A percentile compares a stretch with the other conserved stretches of the same genome.
These are phyloP conservation scores for Mustela lutreola DNA, from an alignment of 2,113 vertebrate genomes.

Conservation along the genomic window DNA sequence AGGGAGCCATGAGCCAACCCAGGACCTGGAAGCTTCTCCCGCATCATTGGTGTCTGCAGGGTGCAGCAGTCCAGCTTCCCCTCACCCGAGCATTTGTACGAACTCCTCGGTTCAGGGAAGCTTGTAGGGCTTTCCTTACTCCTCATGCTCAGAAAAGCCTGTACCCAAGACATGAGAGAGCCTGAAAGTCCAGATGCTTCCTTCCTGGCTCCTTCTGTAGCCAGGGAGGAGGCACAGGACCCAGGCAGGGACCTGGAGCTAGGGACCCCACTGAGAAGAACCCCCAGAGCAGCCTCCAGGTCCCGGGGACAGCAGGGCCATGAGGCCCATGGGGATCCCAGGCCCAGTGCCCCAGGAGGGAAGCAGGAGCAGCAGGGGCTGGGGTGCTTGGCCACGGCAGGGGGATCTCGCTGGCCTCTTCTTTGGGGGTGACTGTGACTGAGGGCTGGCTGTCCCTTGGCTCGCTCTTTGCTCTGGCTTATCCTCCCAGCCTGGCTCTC, in stretches of 20 bases:
- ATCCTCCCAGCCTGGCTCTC: neutral
- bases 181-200: neutral
- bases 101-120: neutral
- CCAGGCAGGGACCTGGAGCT: neutral
- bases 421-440: rapidly evolving
- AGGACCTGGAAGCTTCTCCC: rapidly evolving
- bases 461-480: neutral
- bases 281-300: neutral
- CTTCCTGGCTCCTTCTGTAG: neutral
- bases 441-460: neutral
- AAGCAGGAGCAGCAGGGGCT: neutral
- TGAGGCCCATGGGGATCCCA: neutral
- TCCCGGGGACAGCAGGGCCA: no score
- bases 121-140: neutral
- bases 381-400: neutral
- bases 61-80: neutral
- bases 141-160: neutral
- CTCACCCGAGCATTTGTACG: neutral
- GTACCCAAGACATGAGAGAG: rapidly evolving
- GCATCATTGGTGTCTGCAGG: rapidly evolving
- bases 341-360: neutral
- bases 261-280: neutral
- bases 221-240: neutral
- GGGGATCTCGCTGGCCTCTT: rapidly evolving
- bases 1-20: neutral